Evolutionary conservation across 2,888 invertebrate genomes (phyloP).

Genomic region (Augiades crinisus): DNA sequence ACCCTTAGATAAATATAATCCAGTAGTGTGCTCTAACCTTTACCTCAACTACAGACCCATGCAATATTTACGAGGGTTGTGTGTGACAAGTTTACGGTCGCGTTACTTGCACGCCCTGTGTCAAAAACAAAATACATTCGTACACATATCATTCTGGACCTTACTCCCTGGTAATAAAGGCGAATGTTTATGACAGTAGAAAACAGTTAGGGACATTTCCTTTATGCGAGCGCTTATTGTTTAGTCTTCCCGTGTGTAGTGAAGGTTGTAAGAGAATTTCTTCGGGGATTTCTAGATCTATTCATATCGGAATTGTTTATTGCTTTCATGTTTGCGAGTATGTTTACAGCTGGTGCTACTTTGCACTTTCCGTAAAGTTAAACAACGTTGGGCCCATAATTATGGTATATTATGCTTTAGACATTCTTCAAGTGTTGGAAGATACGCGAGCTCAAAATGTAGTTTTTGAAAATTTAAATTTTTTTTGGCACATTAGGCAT

Average conservation of each 20-base stretch:
- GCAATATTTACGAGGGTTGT: slow-evolving; percentile 47
- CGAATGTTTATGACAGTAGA: not conserved
- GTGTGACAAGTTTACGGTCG: slow-evolving; percentile 48
- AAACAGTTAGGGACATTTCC: slow-evolving; percentile 15
- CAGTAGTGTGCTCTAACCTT: slow-evolving; percentile 12
- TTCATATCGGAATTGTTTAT: slow-evolving; percentile 8
- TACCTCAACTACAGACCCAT: slow-evolving; percentile 32
- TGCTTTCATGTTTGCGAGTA: not conserved
- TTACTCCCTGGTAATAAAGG: slow-evolving; percentile 2
- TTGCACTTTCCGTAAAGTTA: no score
- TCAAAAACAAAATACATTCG: slow-evolving; percentile 20
- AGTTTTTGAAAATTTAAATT: no score
- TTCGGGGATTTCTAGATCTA: slow-evolving; percentile 2
- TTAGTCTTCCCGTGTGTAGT: slow-evolving; percentile 21
- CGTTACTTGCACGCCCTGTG: slow-evolving; percentile 24
- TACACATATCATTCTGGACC: slow-evolving; percentile 3
- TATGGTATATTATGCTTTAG: no score
- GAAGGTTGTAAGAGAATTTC: slow-evolving; percentile 14
- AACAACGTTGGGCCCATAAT: no score
- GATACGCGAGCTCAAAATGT: no score
- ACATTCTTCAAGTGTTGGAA: no score
- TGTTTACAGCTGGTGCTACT: no score
- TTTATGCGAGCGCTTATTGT: slow-evolving; percentile 22
- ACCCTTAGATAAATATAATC: no score
- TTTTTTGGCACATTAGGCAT: no score